Conservation (phyloP, 92 coral and sea anemone genomes). For the Bergia sp. region DNA sequence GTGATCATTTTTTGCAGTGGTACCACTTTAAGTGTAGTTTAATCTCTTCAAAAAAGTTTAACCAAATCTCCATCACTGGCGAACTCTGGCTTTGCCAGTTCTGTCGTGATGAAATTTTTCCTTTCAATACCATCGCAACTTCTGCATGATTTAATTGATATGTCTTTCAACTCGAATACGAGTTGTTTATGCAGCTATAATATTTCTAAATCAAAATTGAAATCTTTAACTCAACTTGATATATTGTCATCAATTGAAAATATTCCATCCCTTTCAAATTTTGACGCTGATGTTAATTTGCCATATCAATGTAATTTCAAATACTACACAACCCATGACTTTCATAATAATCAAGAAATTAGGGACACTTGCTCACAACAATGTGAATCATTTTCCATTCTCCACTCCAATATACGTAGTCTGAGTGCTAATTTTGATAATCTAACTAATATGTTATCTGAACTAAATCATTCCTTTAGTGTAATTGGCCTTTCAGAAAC, state of each 20-base stretch:
- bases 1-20: slow-evolving; percentile 36
- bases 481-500: neutral
- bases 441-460: slow-evolving; percentile 28
- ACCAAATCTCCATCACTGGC: neutral
- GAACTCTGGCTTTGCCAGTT: neutral
- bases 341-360: slow-evolving; percentile 55
- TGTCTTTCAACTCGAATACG: neutral
- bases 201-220: slow-evolving; percentile 22
- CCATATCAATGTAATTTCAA: slow-evolving; percentile 62
- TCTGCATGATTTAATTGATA: slow-evolving; percentile 8
- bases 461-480: slow-evolving; percentile 29
- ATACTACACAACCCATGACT: slow-evolving; percentile 65
- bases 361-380: slow-evolving; percentile 8
- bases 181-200: slow-evolving; percentile 29
- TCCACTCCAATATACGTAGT: slow-evolving; percentile 20
- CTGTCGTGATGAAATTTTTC: neutral
- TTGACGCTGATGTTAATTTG: slow-evolving; percentile 63
- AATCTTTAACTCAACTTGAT: neutral
- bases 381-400: slow-evolving; percentile 11
- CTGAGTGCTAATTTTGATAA: slow-evolving; percentile 33
- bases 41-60: neutral
- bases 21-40: slow-evolving; percentile 17
- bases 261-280: slow-evolving; percentile 59
- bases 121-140: neutral
- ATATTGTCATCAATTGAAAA: slow-evolving; percentile 44